Conservation (phyloP, 2,888 invertebrate species). For the Ochropleura plecta region DNA sequence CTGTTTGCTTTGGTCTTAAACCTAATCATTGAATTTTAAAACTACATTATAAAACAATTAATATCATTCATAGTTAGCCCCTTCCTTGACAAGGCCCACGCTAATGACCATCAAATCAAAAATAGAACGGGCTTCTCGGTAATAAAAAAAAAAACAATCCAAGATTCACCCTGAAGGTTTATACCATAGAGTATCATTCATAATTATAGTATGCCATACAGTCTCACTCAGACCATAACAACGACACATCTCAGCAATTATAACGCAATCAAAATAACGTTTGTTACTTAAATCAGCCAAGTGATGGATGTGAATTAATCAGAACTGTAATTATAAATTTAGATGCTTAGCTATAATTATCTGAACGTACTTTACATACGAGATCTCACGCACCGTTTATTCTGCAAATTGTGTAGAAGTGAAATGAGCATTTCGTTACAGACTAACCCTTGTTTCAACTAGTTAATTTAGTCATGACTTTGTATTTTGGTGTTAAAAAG, state of each 20-base stretch:
- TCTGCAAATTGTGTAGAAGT: slow-evolving; percentile 36
- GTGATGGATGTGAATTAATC: slow-evolving; percentile 82
- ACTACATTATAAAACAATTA: background rate
- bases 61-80: background rate
- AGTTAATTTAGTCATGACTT: slow-evolving; percentile 19
- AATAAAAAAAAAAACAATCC: background rate
- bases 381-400: slow-evolving; percentile 37
- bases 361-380: slow-evolving; percentile 43
- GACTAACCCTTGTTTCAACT: slow-evolving; percentile 3
- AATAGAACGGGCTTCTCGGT: background rate
- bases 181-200: slow-evolving; percentile 33
- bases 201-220: slow-evolving; percentile 50
- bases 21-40: too few relatives aligned
- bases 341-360: slow-evolving; percentile 69
- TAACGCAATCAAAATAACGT: slow-evolving; percentile 84
- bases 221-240: slow-evolving; percentile 71
- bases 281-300: slow-evolving; percentile 62
- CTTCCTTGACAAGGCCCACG: background rate
- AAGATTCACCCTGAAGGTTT: slow-evolving; percentile 25
- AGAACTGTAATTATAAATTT: slow-evolving; percentile 77
- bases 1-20: background rate
- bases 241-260: slow-evolving; percentile 82
- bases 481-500: background rate
- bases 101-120: slow-evolving; percentile 2
- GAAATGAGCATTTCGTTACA: slow-evolving; percentile 10